phyloP scores from a whole-genome alignment of 2,888 invertebrate species.

The Disparrhopalites patrizii region DNA sequence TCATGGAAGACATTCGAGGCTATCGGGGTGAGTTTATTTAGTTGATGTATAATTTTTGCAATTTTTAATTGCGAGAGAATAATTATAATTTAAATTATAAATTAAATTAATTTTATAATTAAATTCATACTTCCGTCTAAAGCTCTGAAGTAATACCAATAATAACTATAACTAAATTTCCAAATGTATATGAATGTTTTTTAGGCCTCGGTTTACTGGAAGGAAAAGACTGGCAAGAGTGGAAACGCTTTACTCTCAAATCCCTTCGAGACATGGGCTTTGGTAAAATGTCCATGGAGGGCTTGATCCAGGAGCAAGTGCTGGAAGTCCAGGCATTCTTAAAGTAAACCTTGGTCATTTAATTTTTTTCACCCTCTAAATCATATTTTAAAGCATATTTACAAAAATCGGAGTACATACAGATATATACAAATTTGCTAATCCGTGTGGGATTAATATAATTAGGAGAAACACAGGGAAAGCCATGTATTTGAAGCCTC shows the following conservation, averaged over 20 bases:
- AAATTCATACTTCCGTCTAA: background rate
- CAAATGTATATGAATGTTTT: background rate
- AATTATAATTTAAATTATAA: too few relatives aligned
- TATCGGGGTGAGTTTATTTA: slow-evolving; percentile 33
- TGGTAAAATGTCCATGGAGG: slow-evolving; percentile 43
- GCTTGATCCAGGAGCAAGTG: slow-evolving; percentile 41
- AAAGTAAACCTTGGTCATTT: too few relatives aligned
- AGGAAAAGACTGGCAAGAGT: slow-evolving; percentile 43
- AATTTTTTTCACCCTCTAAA: too few relatives aligned
- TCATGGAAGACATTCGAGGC: slow-evolving; percentile 34
- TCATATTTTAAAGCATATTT: too few relatives aligned
- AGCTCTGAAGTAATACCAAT: background rate
- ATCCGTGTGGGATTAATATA: too few relatives aligned
- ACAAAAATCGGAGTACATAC: too few relatives aligned
- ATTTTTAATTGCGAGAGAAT: too few relatives aligned
- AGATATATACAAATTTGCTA: too few relatives aligned
- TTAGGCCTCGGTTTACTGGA: slow-evolving; percentile 41
- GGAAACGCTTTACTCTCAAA: slow-evolving; percentile 38
- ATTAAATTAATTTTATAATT: background rate
- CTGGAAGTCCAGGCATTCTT: slow-evolving; percentile 1
- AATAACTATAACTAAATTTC: background rate
- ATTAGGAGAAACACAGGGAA: slow-evolving; percentile 34
- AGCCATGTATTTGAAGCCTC: slow-evolving; percentile 41
- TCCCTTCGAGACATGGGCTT: slow-evolving; percentile 42
- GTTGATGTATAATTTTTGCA: too few relatives aligned